phyloP scores from a whole-genome alignment of 2,113 vertebrate species.

The Sturnira hondurensis region DNA sequence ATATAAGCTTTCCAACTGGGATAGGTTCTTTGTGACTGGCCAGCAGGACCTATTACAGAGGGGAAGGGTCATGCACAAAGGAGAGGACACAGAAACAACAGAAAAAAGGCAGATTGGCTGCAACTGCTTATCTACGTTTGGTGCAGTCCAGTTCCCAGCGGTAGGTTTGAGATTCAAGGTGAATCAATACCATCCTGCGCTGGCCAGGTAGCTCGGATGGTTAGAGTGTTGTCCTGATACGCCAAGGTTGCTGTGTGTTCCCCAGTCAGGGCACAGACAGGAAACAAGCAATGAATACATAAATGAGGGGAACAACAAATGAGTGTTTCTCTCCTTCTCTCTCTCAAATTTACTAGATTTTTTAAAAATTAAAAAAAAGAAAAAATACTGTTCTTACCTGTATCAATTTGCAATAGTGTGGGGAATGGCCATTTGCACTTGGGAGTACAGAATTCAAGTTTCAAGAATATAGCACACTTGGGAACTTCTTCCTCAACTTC shows the following conservation, averaged over 20 bases:
- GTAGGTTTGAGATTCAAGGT: neutral
- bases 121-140: neutral
- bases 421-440: neutral
- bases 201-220: no score
- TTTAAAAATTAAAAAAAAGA: no score
- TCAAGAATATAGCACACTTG: neutral
- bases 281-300: no score
- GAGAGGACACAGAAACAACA: neutral
- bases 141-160: neutral
- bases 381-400: neutral
- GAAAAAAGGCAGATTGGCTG: neutral
- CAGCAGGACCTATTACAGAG: neutral
- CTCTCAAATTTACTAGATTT: no score
- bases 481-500: slow-evolving; percentile 2
- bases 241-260: no score
- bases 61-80: neutral
- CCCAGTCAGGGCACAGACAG: no score
- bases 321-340: no score
- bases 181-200: neutral
- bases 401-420: neutral
- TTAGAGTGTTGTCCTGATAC: no score
- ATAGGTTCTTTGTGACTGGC: neutral
- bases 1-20: neutral
- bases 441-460: neutral
- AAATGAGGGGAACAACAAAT: no score